Evolutionary conservation across 2,113 vertebrate genomes (phyloP).

Genomic region (Trogon surrucura): DNA sequence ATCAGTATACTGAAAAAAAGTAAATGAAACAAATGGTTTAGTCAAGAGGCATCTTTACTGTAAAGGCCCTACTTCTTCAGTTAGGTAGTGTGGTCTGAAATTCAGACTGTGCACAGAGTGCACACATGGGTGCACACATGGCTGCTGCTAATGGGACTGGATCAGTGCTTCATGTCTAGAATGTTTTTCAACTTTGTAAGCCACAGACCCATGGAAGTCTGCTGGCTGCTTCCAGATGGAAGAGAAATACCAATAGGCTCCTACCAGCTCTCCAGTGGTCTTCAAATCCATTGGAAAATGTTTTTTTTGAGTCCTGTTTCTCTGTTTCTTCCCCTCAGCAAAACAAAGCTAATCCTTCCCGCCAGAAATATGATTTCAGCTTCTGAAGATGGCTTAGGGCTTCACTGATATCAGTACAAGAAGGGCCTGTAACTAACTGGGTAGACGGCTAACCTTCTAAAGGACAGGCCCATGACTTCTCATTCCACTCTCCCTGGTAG

Average conservation of each 20-base stretch:
- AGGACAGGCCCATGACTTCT: background rate
- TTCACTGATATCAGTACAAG: background rate
- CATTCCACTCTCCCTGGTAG: background rate
- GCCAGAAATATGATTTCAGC: background rate
- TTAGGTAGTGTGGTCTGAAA: background rate
- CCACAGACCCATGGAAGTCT: rapidly evolving
- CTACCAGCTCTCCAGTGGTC: background rate
- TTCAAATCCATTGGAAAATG: background rate
- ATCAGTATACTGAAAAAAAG: background rate
- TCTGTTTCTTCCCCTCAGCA: background rate
- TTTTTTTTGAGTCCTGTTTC: background rate
- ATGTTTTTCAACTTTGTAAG: background rate
- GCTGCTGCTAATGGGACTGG: background rate
- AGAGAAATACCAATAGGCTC: background rate
- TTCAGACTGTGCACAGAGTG: background rate
- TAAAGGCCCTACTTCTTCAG: background rate
- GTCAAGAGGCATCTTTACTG: background rate
- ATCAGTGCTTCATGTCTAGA: background rate
- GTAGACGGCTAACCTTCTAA: background rate
- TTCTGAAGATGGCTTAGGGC: background rate
- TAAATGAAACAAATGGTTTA: background rate
- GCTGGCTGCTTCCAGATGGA: background rate
- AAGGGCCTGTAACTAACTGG: background rate
- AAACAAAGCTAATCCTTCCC: background rate
- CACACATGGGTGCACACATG: background rate